Percentiles rank a stretch among this genome's conserved stretches.
These are phyloP conservation scores for Cataglyphis livida DNA, from an alignment of 2,888 invertebrate species.

Conservation along the genomic window DNA sequence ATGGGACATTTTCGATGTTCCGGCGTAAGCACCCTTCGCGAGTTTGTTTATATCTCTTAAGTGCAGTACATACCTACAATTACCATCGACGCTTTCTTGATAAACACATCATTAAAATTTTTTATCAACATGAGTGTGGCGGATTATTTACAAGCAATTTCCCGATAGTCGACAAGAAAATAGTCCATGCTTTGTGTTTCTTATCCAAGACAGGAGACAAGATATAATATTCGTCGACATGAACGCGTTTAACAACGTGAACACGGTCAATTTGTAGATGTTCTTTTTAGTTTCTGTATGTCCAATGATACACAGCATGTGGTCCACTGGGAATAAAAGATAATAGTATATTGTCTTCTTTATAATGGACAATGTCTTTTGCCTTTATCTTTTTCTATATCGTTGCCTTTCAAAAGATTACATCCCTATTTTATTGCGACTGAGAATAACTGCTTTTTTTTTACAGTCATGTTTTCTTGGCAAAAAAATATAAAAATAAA, in stretches of 20 bases:
- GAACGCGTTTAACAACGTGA: constrained; percentile 27
- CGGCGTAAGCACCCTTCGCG: constrained; percentile 35
- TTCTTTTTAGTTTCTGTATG: constrained; percentile 8
- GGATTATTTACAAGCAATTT: constrained; percentile 28
- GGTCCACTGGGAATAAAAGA: constrained; percentile 21
- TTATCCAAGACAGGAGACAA: constrained; percentile 1
- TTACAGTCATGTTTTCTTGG: neutral
- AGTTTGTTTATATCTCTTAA: constrained; percentile 14
- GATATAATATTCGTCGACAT: constrained; percentile 14
- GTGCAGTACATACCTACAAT: neutral
- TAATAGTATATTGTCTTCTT: constrained; percentile 40
- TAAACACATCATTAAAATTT: constrained; percentile 20
- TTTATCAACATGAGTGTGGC: neutral
- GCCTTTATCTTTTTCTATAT: constrained; percentile 14
- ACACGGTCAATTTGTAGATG: constrained; percentile 43
- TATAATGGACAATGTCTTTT: constrained; percentile 7
- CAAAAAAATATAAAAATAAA: constrained; percentile 22
- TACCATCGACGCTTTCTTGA: neutral
- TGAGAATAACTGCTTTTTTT: neutral
- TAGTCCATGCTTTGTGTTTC: neutral
- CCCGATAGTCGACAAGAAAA: constrained; percentile 6
- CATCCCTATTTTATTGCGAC: constrained; percentile 15
- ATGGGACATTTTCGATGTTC: constrained; percentile 51
- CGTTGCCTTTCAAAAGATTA: constrained; percentile 32
- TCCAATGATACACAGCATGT: constrained; percentile 16